Evolutionary conservation across 23 tunicate species (phyloP).

Genomic region (Styela plicata): DNA sequence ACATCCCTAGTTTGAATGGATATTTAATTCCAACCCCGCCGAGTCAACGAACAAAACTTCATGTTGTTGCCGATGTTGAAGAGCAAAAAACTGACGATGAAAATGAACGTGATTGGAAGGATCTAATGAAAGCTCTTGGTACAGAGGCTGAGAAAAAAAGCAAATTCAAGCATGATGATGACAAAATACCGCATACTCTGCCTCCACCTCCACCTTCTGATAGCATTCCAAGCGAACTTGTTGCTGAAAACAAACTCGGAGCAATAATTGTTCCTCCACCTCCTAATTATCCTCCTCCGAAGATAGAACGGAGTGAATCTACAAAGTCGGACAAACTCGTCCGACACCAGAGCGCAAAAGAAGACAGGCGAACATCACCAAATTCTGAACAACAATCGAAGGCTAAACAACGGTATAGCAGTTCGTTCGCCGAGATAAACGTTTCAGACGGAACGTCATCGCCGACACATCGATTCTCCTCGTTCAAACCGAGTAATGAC

Average conservation of each 20-base stretch:
- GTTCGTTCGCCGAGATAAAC: not conserved
- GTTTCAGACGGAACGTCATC: not conserved
- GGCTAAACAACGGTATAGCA: not conserved
- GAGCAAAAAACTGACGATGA: not conserved
- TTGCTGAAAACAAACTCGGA: not conserved
- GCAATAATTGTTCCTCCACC: not conserved
- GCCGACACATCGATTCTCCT: not conserved
- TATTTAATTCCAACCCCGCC: not conserved
- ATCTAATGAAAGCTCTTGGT: slow-evolving; percentile 37
- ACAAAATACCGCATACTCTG: not conserved
- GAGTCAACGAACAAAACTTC: not conserved
- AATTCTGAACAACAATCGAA: not conserved
- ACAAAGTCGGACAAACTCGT: not conserved
- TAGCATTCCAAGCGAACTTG: not conserved
- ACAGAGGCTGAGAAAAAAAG: not conserved
- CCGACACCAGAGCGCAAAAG: not conserved
- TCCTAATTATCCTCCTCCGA: not conserved
- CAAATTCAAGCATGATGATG: not conserved
- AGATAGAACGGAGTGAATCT: not conserved
- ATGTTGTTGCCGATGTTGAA: slow-evolving; percentile 1
- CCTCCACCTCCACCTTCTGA: not conserved
- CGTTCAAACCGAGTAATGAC: not conserved
- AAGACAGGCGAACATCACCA: not conserved
- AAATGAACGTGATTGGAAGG: slow-evolving; percentile 51
- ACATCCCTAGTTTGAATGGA: not conserved